Conservation (phyloP, 2,797 vertebrate genomes). For the Phataginus tetradactyla region DNA sequence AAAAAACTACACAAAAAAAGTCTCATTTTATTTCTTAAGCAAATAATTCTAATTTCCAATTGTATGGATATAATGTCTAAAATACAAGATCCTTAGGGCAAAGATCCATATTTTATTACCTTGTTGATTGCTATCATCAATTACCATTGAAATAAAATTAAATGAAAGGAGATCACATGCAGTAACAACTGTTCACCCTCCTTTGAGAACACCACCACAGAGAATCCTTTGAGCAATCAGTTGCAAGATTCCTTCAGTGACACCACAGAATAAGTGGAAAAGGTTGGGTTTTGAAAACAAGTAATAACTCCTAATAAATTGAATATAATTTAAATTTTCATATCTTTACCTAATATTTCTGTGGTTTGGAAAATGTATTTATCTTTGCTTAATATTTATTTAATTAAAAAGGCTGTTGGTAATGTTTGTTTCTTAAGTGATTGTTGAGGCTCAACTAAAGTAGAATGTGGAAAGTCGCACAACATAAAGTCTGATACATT, state of each 20-base stretch:
- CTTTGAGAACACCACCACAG: background rate
- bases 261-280: background rate
- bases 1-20: background rate
- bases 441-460: background rate
- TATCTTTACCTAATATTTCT: background rate
- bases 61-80: background rate
- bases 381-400: background rate
- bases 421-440: background rate
- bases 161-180: background rate
- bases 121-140: background rate
- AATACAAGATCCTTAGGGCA: background rate
- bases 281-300: background rate
- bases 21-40: background rate
- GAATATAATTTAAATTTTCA: background rate
- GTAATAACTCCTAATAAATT: background rate
- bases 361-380: background rate
- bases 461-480: background rate
- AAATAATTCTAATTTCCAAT: background rate
- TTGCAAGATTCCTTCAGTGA: background rate
- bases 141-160: background rate
- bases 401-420: background rate
- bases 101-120: background rate
- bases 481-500: background rate
- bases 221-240: background rate
- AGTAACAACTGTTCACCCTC: background rate